A percentile compares a stretch with the other conserved stretches of the same genome.
These are phyloP conservation scores for Trematomus bernacchii DNA, from an alignment of 2,797 vertebrate species.

Conservation along the genomic window DNA sequence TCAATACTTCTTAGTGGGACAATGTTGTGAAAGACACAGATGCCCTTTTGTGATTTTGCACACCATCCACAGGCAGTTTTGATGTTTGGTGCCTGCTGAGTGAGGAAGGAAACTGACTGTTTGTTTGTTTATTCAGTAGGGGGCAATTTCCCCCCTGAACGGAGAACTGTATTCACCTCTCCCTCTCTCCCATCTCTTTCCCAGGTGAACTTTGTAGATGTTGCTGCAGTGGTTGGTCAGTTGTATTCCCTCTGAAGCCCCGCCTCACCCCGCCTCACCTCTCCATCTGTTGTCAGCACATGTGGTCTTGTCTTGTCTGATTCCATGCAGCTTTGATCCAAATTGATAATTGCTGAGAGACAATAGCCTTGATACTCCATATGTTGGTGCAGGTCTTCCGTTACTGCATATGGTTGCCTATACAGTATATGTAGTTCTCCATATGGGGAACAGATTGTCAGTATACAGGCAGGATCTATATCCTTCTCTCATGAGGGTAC, in stretches of 20 bases:
- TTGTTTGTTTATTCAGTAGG: constrained; percentile 83
- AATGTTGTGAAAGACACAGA: constrained; percentile 22
- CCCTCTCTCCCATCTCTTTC: constrained; percentile 20
- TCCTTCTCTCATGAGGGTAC: constrained; percentile 12
- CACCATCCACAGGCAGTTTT: constrained; percentile 49
- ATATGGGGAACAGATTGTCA: constrained; percentile 56
- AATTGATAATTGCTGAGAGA: constrained; percentile 40
- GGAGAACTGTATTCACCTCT: constrained; percentile 64
- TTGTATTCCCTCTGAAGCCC: constrained; percentile 29
- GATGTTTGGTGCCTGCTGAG: constrained; percentile 73
- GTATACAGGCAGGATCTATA: constrained; percentile 26
- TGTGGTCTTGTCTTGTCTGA: constrained; percentile 35
- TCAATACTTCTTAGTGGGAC: not conserved
- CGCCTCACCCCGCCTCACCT: constrained; percentile 36
- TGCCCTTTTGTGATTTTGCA: constrained; percentile 25
- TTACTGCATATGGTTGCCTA: constrained; percentile 40
- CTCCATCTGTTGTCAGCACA: constrained; percentile 65
- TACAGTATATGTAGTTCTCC: constrained; percentile 41
- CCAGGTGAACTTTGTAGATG: constrained; percentile 41
- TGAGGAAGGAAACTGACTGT: constrained; percentile 69
- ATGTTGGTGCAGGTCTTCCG: constrained; percentile 13
- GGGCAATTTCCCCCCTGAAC: constrained; percentile 72
- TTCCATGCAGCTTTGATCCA: constrained; percentile 50
- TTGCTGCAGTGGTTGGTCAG: constrained; percentile 33
- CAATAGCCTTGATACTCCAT: constrained; percentile 23